phyloP scores from a whole-genome alignment of 37 sponge, comb jelly and placozoan species.

The Cladorhizidae sp. region DNA sequence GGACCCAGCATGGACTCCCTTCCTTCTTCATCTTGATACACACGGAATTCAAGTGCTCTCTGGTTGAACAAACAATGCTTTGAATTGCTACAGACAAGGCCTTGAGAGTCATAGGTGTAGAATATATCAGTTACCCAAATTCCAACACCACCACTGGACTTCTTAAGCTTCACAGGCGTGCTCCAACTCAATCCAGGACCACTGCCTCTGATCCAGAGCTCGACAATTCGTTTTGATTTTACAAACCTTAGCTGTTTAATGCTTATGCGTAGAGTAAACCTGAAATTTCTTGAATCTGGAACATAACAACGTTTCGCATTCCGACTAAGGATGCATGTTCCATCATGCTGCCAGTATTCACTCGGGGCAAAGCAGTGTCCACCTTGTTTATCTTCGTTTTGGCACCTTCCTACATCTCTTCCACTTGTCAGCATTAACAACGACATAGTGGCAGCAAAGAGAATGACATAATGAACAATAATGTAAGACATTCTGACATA shows the following conservation, averaged over 20 bases:
- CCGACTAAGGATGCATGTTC: not conserved
- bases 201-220: slow-evolving; percentile 67
- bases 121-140: slow-evolving; percentile 40
- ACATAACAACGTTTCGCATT: not conserved
- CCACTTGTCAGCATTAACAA: too few relatives aligned
- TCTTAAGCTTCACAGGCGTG: slow-evolving; percentile 42
- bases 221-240: not conserved
- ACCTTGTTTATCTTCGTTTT: not conserved
- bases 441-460: too few relatives aligned
- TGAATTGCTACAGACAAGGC: slow-evolving; percentile 23
- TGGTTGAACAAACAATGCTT: slow-evolving; percentile 56
- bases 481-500: too few relatives aligned
- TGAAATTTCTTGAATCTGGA: slow-evolving; percentile 30
- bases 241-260: slow-evolving; percentile 4
- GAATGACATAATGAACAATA: too few relatives aligned
- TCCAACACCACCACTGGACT: slow-evolving; percentile 18
- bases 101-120: slow-evolving; percentile 46
- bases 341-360: slow-evolving; percentile 45
- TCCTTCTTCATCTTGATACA: slow-evolving; percentile 46
- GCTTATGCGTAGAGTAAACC: slow-evolving; percentile 3
- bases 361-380: slow-evolving; percentile 1
- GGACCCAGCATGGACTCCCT: slow-evolving; percentile 71
- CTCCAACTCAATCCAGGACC: slow-evolving; percentile 75
- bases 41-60: slow-evolving; percentile 61
- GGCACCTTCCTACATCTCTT: too few relatives aligned